phyloP scores from a whole-genome alignment of 2,113 vertebrate genomes.

The Agapornis roseicollis region DNA sequence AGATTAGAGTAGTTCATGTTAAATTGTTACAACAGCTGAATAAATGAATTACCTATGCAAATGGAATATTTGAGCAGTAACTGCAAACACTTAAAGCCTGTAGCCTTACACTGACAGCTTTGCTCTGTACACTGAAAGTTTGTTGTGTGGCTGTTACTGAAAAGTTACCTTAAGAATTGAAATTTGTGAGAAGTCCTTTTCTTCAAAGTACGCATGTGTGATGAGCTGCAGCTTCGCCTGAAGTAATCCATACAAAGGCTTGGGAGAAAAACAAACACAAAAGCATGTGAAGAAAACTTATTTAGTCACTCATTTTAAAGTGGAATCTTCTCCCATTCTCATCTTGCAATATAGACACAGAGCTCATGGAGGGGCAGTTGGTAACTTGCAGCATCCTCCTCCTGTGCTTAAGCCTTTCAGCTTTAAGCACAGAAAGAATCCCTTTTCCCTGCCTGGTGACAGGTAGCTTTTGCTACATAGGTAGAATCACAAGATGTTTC shows the following conservation, averaged over 20 bases:
- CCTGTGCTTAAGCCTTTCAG: not conserved
- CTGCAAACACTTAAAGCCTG: not conserved
- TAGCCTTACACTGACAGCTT: not conserved
- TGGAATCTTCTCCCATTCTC: not conserved
- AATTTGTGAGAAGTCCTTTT: conserved; percentile 98
- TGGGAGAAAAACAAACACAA: conserved; percentile 44
- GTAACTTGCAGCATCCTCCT: not conserved
- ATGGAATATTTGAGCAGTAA: not conserved
- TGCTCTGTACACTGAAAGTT: not conserved
- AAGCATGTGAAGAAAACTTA: not conserved
- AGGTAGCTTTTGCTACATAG: not conserved
- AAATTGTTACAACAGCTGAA: not conserved
- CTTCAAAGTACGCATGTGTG: conserved; percentile 98
- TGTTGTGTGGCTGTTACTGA: not conserved
- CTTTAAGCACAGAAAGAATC: not conserved
- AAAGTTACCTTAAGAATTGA: conserved; percentile 91
- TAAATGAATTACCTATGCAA: not conserved
- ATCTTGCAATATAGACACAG: not conserved
- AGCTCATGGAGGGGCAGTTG: not conserved
- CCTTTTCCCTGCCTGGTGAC: not conserved
- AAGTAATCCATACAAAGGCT: conserved; percentile 95
- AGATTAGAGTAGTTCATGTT: not conserved
- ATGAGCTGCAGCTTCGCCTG: conserved; percentile 97
- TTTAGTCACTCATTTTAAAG: not conserved
- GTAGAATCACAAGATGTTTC: not conserved